Conservation (phyloP, 2,113 vertebrate genomes). For the Thoracochromis brauschi region DNA sequence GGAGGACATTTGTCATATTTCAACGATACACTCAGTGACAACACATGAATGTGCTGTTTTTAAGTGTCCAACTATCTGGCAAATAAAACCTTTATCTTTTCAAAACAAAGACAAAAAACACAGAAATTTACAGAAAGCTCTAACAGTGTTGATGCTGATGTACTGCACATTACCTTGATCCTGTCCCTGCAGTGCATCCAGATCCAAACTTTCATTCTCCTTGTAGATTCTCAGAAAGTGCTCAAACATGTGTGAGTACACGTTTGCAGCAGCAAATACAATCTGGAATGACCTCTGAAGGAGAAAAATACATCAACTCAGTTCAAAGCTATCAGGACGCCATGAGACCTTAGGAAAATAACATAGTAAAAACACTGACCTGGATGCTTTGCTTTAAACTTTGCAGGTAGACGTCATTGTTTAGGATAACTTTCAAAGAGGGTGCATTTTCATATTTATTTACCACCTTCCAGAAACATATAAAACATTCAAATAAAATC, state of each 20-base stretch:
- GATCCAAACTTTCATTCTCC: conserved; percentile 79
- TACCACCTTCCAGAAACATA: conserved; percentile 38
- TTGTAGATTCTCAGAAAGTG: conserved; percentile 72
- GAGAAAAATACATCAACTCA: background rate
- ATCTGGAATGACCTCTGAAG: conserved; percentile 69
- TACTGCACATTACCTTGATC: conserved; percentile 72
- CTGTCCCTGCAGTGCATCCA: conserved; percentile 64
- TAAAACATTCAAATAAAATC: background rate
- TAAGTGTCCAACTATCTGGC: background rate
- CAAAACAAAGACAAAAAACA: background rate
- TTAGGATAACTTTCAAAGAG: conserved; percentile 68
- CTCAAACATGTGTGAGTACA: conserved; percentile 75
- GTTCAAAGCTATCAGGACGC: background rate
- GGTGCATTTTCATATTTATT: conserved; percentile 67
- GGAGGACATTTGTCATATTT: background rate
- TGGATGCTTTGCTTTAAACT: conserved; percentile 68
- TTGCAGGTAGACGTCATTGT: conserved; percentile 73
- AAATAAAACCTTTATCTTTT: background rate
- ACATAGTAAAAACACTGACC: conserved; percentile 48
- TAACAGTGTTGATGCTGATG: background rate
- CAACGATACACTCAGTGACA: background rate
- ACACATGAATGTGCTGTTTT: accelerated
- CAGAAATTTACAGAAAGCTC: background rate
- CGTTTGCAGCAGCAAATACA: conserved; percentile 72
- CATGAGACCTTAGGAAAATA: background rate